A percentile compares a stretch with the other conserved stretches of the same genome.
Conservation (phyloP, 2,113 vertebrate genomes). For the Caloenas nicobarica region DNA sequence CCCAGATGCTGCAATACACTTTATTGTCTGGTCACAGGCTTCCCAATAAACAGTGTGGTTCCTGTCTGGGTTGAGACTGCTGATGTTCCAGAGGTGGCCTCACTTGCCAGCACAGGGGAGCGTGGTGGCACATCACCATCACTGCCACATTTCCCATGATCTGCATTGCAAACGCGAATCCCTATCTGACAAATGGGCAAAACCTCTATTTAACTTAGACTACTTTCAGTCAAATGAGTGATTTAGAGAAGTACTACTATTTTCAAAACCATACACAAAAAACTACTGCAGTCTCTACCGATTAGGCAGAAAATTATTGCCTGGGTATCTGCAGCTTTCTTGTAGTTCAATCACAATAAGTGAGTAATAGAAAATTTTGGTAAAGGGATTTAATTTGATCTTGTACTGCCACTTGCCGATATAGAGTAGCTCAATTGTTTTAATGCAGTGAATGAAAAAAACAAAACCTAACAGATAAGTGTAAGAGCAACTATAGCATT, state of each 20-base stretch:
- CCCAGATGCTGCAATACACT: neutral
- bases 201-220: neutral
- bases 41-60: neutral
- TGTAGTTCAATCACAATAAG: neutral
- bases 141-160: neutral
- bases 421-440: neutral
- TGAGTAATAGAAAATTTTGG: neutral
- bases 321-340: neutral
- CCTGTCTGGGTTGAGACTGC: neutral
- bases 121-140: neutral
- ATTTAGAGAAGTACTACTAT: neutral
- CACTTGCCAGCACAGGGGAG: neutral
- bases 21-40: neutral
- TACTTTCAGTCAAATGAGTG: neutral
- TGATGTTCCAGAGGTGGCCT: neutral
- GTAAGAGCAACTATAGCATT: neutral
- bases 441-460: neutral
- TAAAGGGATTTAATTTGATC: neutral
- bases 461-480: neutral
- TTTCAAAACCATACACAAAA: neutral
- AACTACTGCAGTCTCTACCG: neutral
- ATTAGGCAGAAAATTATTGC: neutral
- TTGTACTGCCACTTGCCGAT: neutral
- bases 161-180: neutral
- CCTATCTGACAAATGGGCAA: neutral